A percentile compares a stretch with the other conserved stretches of the same genome.
phyloP scores from a whole-genome alignment of 2,797 vertebrate species.

The Austrolebias charrua region DNA sequence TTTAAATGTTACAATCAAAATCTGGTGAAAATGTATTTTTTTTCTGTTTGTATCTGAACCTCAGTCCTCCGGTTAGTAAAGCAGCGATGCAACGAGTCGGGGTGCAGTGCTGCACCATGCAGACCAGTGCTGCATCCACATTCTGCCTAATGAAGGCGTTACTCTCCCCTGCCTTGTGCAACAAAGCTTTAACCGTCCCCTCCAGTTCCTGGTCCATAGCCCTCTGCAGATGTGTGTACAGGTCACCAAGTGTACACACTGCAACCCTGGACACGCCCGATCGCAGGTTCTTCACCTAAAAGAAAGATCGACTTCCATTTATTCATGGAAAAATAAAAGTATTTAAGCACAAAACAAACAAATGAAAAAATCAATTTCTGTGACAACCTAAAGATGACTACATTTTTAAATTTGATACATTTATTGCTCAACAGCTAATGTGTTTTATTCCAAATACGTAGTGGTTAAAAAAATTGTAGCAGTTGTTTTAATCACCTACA shows the following conservation, averaged over 20 bases:
- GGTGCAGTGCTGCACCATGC: conserved; percentile 92
- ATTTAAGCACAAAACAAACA: background rate
- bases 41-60: conserved; percentile 74
- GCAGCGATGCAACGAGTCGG: conserved; percentile 86
- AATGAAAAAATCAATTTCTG: too few species aligned
- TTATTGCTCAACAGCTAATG: too few species aligned
- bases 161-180: conserved; percentile 90
- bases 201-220: conserved; percentile 96
- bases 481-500: conserved; percentile 1
- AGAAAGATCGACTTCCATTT: background rate
- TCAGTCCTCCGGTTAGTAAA: conserved; percentile 88
- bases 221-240: conserved; percentile 88
- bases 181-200: conserved; percentile 84
- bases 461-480: background rate
- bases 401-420: too few species aligned
- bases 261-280: conserved; percentile 92
- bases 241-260: conserved; percentile 87
- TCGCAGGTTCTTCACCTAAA: conserved; percentile 94
- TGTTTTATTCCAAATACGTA: too few species aligned
- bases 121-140: conserved; percentile 87
- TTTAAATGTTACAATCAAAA: conserved; percentile 6
- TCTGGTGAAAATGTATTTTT: background rate
- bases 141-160: conserved; percentile 95
- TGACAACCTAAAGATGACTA: too few species aligned
- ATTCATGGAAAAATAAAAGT: background rate